Evolutionary conservation across 1,140 invertebrate species (phyloP).

Genomic region (Eupeodes corollae): DNA sequence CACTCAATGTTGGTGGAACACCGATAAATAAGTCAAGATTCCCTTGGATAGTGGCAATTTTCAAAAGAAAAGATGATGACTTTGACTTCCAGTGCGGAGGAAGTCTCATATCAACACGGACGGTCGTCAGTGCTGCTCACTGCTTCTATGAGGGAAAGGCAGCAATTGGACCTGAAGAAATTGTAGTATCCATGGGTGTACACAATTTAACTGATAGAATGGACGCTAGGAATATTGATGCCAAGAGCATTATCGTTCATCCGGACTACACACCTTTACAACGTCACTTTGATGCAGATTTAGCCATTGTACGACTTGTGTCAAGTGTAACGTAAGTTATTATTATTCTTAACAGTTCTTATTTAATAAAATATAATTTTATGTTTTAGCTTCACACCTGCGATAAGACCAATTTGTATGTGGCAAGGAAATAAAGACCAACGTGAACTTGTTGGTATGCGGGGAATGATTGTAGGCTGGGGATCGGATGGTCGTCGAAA

Average conservation of each 20-base stretch:
- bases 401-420: slow-evolving; percentile 29
- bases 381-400: slow-evolving; percentile 8
- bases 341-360: background rate
- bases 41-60: too few relatives aligned
- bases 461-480: slow-evolving; percentile 24
- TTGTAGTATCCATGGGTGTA: slow-evolving; percentile 22
- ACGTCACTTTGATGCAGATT: slow-evolving; percentile 20
- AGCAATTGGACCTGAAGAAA: background rate
- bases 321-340: slow-evolving; percentile 10
- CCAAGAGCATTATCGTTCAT: slow-evolving; percentile 14
- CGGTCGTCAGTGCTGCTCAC: slow-evolving; percentile 27
- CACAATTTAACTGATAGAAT: slow-evolving; percentile 17
- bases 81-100: slow-evolving; percentile 11
- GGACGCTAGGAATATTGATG: slow-evolving; percentile 10
- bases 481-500: slow-evolving; percentile 16
- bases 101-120: slow-evolving; percentile 17
- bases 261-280: slow-evolving; percentile 17
- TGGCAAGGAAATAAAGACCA: slow-evolving; percentile 11
- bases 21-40: too few relatives aligned
- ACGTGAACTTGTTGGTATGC: slow-evolving; percentile 7
- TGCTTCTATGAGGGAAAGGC: slow-evolving; percentile 11
- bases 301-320: slow-evolving; percentile 18
- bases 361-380: background rate
- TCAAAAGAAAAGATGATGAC: too few relatives aligned
- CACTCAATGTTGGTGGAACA: too few relatives aligned